Evolutionary conservation across 2,888 invertebrate species (phyloP), one percentile per base, ranked within the genome.

Genomic region (Tenthredo notha): DNA sequence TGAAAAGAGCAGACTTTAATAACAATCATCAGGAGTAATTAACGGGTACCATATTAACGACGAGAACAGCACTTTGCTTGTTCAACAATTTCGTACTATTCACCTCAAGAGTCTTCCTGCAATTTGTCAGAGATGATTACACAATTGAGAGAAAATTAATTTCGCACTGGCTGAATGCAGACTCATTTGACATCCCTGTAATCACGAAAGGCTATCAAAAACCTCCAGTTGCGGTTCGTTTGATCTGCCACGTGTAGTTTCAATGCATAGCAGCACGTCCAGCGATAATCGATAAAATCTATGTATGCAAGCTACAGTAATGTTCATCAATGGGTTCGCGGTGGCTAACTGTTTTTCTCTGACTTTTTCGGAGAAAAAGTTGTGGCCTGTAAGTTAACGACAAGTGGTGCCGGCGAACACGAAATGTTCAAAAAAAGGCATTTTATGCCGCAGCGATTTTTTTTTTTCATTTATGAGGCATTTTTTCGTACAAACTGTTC

Each of bases 71-170:
- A 40, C 33, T 80, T 61, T 18, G 40, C 61, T 61, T 3, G 61
- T 40, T 40, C 21, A 40, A 40, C 12, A 80, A 80, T 80, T 80
- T 80, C 12, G 40, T n/a, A 21, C 72, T 40, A 72, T 72, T 74
- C 72, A 43, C 43, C 21, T 43, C 43, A 21, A 37, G 43, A 74
- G 18, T 43, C 10, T 25, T 21, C 43, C 43, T 3, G n/a, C 21
- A 43, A 74, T 74, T 74, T 29, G 43, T 40, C 10, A 15, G 43
- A 5, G 9, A 37, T 25, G 21, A 43, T 74, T 40, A 61, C 12
- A 25, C 21, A 10, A 65, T 61, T 61, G 25, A 21, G 10, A 61
- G 61, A 25, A 61, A 25, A 29, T 61, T 12, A 61, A 21, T 61
- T 25, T 29, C 2, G 1, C 25, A 10, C 61, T 61, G 12, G 10